These are phyloP conservation scores for Chionis minor DNA, from an alignment of 2,113 vertebrate genomes.

Conservation along the genomic window DNA sequence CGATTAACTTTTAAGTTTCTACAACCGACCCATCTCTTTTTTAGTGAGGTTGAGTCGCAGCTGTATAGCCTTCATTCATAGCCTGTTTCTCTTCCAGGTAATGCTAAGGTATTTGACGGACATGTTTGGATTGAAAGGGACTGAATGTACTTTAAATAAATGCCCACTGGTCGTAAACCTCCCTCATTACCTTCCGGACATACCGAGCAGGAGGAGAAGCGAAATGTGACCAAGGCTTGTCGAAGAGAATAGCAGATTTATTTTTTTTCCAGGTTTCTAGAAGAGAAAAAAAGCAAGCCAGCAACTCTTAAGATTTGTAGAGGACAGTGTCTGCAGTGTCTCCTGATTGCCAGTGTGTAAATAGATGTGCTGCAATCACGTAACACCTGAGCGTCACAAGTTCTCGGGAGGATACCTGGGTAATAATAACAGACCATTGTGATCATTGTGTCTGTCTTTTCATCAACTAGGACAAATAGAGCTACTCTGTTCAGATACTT, in stretches of 20 bases:
- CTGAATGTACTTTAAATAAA: background rate
- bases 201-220: background rate
- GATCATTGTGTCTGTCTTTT: background rate
- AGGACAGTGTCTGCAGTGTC: background rate
- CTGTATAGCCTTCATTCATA: background rate
- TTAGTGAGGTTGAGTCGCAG: background rate
- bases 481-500: background rate
- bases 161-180: background rate
- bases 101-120: background rate
- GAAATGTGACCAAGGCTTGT: background rate
- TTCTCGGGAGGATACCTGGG: background rate
- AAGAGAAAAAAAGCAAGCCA: background rate
- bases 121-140: background rate
- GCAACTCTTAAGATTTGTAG: background rate
- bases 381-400: background rate
- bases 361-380: background rate
- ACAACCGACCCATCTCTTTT: background rate
- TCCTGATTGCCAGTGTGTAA: background rate
- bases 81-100: background rate
- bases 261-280: background rate
- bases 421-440: background rate
- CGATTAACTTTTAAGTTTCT: background rate
- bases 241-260: background rate
- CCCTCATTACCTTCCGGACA: fast-evolving
- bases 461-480: background rate